These are phyloP conservation scores for Piaya cayana DNA, from an alignment of 2,113 vertebrate genomes.

Conservation along the genomic window DNA sequence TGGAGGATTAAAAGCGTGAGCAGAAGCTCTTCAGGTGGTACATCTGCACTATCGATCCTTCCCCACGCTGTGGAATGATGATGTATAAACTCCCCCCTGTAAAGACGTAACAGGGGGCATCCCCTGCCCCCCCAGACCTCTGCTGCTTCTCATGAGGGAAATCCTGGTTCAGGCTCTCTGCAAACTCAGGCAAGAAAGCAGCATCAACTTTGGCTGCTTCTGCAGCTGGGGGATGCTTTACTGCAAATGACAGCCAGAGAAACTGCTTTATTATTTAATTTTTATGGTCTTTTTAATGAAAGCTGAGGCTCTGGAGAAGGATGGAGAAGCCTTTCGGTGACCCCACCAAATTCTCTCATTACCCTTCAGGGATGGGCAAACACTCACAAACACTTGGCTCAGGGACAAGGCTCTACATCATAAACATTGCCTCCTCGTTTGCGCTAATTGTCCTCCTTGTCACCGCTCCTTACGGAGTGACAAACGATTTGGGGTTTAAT, in stretches of 20 bases:
- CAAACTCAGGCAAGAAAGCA: rapidly evolving
- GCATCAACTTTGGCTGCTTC: background rate
- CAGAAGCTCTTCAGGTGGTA: rapidly evolving
- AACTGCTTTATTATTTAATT: background rate
- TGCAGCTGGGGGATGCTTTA: background rate
- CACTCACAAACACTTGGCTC: background rate
- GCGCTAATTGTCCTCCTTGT: background rate
- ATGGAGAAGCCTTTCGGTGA: background rate
- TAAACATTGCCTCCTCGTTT: background rate
- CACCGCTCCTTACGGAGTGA: background rate
- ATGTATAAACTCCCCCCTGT: rapidly evolving
- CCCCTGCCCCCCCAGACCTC: background rate
- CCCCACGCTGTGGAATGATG: rapidly evolving
- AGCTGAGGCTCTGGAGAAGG: background rate
- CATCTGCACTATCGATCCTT: rapidly evolving
- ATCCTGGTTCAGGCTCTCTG: background rate
- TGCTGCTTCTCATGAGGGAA: rapidly evolving
- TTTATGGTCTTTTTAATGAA: background rate
- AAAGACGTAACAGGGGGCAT: rapidly evolving
- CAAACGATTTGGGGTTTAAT: background rate
- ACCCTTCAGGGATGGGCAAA: slow-evolving; percentile 14
- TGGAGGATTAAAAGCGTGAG: background rate
- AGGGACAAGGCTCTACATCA: background rate
- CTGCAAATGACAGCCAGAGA: background rate
- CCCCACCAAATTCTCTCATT: background rate